phyloP scores from a whole-genome alignment of 1,140 invertebrate species.

The Coenobita brevimanus region DNA sequence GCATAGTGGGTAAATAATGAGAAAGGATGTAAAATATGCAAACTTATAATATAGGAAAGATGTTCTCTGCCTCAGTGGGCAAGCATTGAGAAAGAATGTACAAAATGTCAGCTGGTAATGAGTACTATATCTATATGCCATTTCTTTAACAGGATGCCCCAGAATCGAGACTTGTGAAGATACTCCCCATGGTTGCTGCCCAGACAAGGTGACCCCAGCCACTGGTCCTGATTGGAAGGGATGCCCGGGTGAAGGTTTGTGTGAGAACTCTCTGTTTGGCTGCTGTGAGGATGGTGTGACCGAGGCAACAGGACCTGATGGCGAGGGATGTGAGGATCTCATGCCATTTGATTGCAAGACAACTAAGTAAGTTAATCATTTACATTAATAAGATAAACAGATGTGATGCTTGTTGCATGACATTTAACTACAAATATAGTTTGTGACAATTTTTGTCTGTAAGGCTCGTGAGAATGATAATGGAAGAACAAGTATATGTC shows the following conservation, averaged over 20 bases:
- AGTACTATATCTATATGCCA: not conserved
- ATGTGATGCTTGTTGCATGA: not conserved
- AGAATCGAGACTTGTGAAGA: conserved; percentile 71
- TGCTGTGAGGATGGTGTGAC: conserved; percentile 74
- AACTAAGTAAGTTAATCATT: conserved; percentile 75
- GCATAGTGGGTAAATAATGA: not conserved
- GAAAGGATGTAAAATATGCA: not conserved
- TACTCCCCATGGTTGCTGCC: conserved; percentile 75
- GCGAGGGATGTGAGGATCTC: conserved; percentile 81
- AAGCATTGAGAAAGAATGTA: not conserved
- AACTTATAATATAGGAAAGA: no score
- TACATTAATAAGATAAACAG: not conserved
- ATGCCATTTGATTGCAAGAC: conserved; percentile 81
- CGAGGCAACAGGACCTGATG: conserved; percentile 78
- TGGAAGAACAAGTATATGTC: no score
- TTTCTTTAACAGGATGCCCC: conserved; percentile 29
- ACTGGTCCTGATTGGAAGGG: conserved; percentile 73
- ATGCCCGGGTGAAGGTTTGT: conserved; percentile 70
- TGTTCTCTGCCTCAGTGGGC: not conserved
- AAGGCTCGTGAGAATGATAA: no score
- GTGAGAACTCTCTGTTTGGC: conserved; percentile 68
- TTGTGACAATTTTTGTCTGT: no score
- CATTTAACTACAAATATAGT: no score
- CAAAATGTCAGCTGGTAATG: no score
- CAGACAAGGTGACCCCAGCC: conserved; percentile 75